Percentiles rank a stretch among this genome's conserved stretches.
Conservation (phyloP, 23 tunicate species). For the Ascidia mentula region DNA sequence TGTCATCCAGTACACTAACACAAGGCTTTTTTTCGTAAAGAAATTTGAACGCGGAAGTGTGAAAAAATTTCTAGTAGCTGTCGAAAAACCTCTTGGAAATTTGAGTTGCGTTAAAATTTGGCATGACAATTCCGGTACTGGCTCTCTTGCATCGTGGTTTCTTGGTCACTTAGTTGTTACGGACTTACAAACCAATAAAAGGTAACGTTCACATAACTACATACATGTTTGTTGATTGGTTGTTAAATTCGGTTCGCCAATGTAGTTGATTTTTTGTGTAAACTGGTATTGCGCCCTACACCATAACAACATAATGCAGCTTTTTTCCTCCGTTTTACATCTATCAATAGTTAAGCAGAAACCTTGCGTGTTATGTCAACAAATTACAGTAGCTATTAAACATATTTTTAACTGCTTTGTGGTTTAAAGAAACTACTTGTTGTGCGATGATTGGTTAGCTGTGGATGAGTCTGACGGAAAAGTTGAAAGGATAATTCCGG, state of each 20-base stretch:
- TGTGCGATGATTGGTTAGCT: constrained; percentile 91
- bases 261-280: too few relatives aligned
- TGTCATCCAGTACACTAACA: background rate
- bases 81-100: constrained; percentile 49
- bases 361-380: background rate
- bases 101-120: constrained; percentile 55
- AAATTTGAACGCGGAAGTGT: constrained; percentile 65
- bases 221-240: too few relatives aligned
- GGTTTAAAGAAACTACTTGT: constrained; percentile 47
- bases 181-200: constrained; percentile 68
- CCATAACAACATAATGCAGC: too few relatives aligned
- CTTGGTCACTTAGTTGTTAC: constrained; percentile 51
- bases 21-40: constrained; percentile 6
- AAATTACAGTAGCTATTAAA: background rate
- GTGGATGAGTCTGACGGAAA: constrained; percentile 85
- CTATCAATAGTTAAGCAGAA: too few relatives aligned
- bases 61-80: constrained; percentile 45
- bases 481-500: constrained; percentile 56
- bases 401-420: background rate
- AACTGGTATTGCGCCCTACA: too few relatives aligned
- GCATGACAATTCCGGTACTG: constrained; percentile 78
- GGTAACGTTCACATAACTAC: constrained; percentile 28
- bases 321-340: too few relatives aligned
- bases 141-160: constrained; percentile 60
- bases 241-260: too few relatives aligned